These are phyloP conservation scores for Molanna angustata DNA, from an alignment of 2,888 invertebrate species.

Conservation along the genomic window DNA sequence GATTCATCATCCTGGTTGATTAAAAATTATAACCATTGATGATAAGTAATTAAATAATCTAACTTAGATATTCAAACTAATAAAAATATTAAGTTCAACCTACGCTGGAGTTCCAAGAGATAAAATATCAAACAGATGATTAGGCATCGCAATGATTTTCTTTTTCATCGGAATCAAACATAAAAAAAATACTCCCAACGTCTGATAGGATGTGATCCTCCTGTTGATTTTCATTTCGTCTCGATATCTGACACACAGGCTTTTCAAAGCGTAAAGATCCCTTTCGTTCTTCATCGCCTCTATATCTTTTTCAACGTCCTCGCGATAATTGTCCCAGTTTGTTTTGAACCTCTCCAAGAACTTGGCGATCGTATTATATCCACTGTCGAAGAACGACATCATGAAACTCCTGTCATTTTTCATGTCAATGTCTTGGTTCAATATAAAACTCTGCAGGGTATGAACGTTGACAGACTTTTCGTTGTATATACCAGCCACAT, in stretches of 20 bases:
- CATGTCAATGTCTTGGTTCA: conserved; percentile 65
- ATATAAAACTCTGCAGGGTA: conserved; percentile 48
- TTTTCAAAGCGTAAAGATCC: conserved; percentile 63
- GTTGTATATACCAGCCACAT: conserved; percentile 5
- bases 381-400: conserved; percentile 54
- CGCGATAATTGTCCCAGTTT: conserved; percentile 66
- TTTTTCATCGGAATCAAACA: conserved; percentile 70
- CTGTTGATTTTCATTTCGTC: conserved; percentile 67
- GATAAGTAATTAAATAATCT: too few relatives aligned
- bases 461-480: background rate
- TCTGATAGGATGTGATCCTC: conserved; percentile 62
- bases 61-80: too few relatives aligned
- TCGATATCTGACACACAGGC: conserved; percentile 65
- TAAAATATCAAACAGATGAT: conserved; percentile 64
- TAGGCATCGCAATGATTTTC: conserved; percentile 68
- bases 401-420: conserved; percentile 56
- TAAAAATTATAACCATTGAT: too few relatives aligned
- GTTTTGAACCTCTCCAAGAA: conserved; percentile 65
- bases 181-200: conserved; percentile 71
- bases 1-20: too few relatives aligned
- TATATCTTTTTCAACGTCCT: conserved; percentile 65
- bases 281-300: conserved; percentile 61
- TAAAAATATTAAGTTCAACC: too few relatives aligned
- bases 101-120: too few relatives aligned
- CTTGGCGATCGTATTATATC: conserved; percentile 59